These are phyloP conservation scores for Tyrannus savana DNA, from an alignment of 2,113 vertebrate genomes.

Conservation along the genomic window DNA sequence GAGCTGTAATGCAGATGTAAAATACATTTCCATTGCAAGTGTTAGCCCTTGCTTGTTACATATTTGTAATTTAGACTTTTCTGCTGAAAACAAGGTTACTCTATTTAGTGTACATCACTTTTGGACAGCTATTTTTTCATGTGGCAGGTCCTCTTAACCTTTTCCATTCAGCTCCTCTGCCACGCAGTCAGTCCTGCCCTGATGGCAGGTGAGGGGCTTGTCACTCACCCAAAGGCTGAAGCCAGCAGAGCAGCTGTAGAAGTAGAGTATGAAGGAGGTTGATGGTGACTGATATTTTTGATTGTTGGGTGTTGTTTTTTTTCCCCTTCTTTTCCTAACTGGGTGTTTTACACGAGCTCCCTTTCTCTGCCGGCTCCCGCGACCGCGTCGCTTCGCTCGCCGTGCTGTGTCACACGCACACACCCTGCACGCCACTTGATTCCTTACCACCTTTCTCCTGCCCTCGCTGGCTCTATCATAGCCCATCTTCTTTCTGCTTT, in stretches of 20 bases:
- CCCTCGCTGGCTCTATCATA: not conserved
- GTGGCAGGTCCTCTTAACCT: not conserved
- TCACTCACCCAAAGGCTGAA: not conserved
- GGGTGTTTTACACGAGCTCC: slow-evolving; percentile 1
- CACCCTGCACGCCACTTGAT: not conserved
- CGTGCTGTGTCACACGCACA: not conserved
- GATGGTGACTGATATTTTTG: not conserved
- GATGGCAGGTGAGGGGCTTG: not conserved
- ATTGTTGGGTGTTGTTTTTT: not conserved
- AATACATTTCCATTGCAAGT: not conserved
- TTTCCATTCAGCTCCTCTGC: not conserved
- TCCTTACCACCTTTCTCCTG: not conserved
- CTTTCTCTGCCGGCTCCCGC: not conserved
- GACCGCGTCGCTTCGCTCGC: not conserved
- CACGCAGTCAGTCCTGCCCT: not conserved
- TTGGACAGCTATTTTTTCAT: not conserved
- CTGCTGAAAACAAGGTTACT: not conserved
- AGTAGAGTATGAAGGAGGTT: not conserved
- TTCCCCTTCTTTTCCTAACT: not conserved
- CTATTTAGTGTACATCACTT: not conserved
- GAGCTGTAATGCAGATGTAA: not conserved
- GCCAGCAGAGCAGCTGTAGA: slow-evolving; percentile 26
- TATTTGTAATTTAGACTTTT: not conserved
- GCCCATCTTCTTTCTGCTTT: not conserved
- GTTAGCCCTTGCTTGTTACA: not conserved